A percentile compares a stretch with the other conserved stretches of the same genome.
Evolutionary conservation across 1,140 invertebrate species (phyloP).

Genomic region (Episyrphus balteatus): DNA sequence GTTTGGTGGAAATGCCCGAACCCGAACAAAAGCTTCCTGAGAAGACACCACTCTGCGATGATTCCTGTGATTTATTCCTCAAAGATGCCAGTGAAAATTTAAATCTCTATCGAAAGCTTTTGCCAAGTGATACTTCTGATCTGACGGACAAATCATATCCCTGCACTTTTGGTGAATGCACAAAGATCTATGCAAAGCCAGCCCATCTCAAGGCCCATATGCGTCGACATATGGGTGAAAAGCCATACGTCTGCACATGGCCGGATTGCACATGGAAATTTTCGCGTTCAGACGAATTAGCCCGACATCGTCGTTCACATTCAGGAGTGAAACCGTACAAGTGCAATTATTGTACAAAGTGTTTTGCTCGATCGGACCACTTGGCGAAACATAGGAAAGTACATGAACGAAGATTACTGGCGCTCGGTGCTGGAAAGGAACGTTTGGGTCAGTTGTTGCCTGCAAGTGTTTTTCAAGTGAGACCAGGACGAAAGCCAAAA

Average conservation of each 20-base stretch:
- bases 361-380: conserved; percentile 83
- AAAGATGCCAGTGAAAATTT: conserved; percentile 32
- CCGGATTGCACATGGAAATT: conserved; percentile 87
- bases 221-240: conserved; percentile 86
- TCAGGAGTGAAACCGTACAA: conserved; percentile 72
- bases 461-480: conserved; percentile 19
- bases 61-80: conserved; percentile 36
- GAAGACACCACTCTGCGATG: conserved; percentile 36
- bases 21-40: conserved; percentile 34
- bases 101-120: conserved; percentile 2
- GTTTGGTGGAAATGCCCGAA: conserved; percentile 31
- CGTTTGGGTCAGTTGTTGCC: conserved; percentile 12
- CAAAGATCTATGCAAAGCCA: conserved; percentile 80
- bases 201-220: conserved; percentile 91
- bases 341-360: conserved; percentile 71
- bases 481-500: conserved; percentile 31
- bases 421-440: conserved; percentile 24
- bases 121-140: background rate
- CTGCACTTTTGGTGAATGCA: conserved; percentile 48
- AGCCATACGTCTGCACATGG: conserved; percentile 86
- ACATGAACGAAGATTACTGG: conserved; percentile 50
- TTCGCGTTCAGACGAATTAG: conserved; percentile 83
- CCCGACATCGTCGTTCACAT: conserved; percentile 48
- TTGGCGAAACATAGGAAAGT: conserved; percentile 82
- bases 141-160: conserved; percentile 38